These are phyloP conservation scores for Propithecus perrieri DNA, from an alignment of 2,797 vertebrate genomes.

Conservation along the genomic window DNA sequence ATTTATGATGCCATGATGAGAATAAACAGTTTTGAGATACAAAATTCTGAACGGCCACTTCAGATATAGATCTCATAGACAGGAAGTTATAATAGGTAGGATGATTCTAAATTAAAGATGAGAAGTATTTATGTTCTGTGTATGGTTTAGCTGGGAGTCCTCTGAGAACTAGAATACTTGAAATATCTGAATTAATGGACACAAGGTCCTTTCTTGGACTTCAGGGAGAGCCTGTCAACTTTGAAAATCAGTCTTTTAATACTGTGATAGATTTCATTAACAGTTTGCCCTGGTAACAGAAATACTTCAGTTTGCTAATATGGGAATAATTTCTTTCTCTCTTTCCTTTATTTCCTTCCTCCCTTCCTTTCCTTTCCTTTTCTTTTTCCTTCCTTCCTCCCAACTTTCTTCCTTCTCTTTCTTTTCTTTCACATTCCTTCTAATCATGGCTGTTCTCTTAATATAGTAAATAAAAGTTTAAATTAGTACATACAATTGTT, in stretches of 20 bases:
- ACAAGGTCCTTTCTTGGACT: neutral
- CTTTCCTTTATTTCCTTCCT: neutral
- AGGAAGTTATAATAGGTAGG: neutral
- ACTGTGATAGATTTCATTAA: neutral
- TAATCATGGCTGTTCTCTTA: neutral
- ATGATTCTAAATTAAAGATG: neutral
- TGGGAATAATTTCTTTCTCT: neutral
- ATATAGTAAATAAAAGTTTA: neutral
- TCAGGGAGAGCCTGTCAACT: neutral
- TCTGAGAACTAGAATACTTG: neutral
- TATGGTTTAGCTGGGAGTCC: neutral
- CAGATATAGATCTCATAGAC: neutral
- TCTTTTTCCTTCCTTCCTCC: fast-evolving
- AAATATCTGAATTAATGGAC: neutral
- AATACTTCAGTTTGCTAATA: neutral
- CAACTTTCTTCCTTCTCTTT: too few relatives aligned
- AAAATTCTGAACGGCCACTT: neutral
- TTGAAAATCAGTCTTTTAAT: slow-evolving; percentile 18
- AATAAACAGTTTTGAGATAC: slow-evolving; percentile 2
- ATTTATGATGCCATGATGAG: neutral
- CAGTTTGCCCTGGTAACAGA: neutral
- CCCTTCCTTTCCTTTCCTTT: fast-evolving
- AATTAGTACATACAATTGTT: neutral
- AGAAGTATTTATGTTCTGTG: neutral
- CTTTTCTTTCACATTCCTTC: neutral